Evolutionary conservation across 2,797 vertebrate species (phyloP), one percentile per base, ranked within the genome.

Genomic region (Halcyon smyrnensis): DNA sequence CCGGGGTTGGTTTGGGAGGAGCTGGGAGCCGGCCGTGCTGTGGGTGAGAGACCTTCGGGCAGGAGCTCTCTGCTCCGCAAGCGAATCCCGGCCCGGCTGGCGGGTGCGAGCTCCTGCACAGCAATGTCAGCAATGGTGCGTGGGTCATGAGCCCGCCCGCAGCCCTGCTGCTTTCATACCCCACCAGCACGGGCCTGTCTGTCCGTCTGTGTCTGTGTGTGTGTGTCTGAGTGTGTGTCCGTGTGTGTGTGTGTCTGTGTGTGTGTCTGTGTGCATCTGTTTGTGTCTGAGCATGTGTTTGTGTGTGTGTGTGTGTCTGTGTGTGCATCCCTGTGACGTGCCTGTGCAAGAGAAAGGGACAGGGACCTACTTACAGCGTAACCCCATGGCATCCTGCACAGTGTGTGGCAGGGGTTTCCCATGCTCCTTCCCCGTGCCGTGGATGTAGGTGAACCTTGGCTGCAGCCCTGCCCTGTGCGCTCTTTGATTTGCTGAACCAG

Each of bases 331-430:
- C 21, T 68, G 53, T 41, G 51, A 46, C 1, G 2, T 21, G 45
- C 43, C 24, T 0, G 0, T 48, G 69, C 62, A 36, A 39, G 34
- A 90, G 63, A 53, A 39, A 71, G 45, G 30, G 11, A 3, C 20
- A 19, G 25, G 30, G 17, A 43, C 17, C 25, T 59, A 32, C 15
- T 12, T 45, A 21, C 45, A 36, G 36, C 60, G 74, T 85, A 77
- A 56, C 28, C 32, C 69, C 28, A 4, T 53, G 48, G 37, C 9
- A 5, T 50, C 36, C 14, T 2, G 1, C 1, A 0, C 24, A 6
- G 17, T 2, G 30, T 12, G 28, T 34, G 54, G 24, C 62, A 30
- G n/a, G 60, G 73, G 65, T 30, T 56, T 41, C 80, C 68, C 70
- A 59, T 21, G 18, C 39, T 73, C 41, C 68, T 73, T 91, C 23